These are phyloP conservation scores for Chloroceryle inda DNA, from an alignment of 2,797 vertebrate genomes.

Conservation along the genomic window DNA sequence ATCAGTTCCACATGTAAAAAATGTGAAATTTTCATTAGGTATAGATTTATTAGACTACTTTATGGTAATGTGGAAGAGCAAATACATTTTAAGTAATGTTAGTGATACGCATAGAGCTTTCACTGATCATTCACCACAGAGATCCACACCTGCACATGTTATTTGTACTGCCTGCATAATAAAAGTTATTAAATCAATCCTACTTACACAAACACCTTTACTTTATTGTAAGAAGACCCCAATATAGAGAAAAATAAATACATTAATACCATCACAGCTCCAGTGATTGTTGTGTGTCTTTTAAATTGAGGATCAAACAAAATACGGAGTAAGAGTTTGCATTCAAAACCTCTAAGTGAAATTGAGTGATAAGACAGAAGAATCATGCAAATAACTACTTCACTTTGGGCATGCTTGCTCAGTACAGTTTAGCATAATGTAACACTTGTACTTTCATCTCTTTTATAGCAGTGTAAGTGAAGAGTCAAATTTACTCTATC, in stretches of 20 bases:
- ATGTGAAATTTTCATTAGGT: slow-evolving; percentile 38
- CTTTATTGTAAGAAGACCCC: neutral
- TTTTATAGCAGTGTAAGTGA: neutral
- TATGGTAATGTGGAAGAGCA: slow-evolving; percentile 6
- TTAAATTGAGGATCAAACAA: neutral
- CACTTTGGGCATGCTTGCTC: neutral
- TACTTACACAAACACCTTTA: neutral
- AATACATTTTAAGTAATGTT: slow-evolving; percentile 8
- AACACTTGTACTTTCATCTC: neutral
- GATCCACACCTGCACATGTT: neutral
- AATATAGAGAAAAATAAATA: neutral
- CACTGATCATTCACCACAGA: neutral
- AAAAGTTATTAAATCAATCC: neutral
- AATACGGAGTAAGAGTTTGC: neutral
- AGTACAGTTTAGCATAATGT: neutral
- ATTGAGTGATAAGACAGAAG: neutral
- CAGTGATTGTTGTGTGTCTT: neutral
- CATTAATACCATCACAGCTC: neutral
- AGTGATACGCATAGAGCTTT: neutral
- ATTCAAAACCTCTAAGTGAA: neutral
- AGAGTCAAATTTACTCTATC: neutral
- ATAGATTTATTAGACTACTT: slow-evolving; percentile 40
- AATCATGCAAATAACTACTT: neutral
- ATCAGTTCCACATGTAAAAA: slow-evolving; percentile 54
- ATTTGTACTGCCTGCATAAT: neutral